Evolutionary conservation across 2,113 vertebrate species (phyloP).

Genomic region (Xyrauchen texanus): DNA sequence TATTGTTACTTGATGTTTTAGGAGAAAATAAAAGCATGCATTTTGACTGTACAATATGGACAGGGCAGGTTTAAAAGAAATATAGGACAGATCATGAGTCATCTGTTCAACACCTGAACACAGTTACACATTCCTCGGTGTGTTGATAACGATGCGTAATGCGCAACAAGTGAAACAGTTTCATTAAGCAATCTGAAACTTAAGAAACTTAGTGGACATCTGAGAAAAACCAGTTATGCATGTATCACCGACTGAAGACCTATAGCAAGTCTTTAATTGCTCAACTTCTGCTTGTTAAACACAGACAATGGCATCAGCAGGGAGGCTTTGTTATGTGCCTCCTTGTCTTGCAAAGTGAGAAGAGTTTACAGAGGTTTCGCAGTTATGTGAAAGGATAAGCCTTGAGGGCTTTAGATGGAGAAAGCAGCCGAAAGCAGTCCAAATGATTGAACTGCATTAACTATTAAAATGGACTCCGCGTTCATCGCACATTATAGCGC

Average conservation of each 20-base stretch:
- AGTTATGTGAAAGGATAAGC: not conserved
- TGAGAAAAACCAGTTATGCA: not conserved
- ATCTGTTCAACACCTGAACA: not conserved
- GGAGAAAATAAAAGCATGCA: too few species aligned
- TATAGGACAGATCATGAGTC: too few species aligned
- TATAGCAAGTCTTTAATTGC: constrained; percentile 22
- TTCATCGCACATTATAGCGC: not conserved
- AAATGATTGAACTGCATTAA: not conserved
- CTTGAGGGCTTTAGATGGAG: not conserved
- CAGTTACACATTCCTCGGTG: not conserved
- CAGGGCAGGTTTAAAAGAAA: not conserved
- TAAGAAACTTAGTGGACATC: not conserved
- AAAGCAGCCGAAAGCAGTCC: not conserved
- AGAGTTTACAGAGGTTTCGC: not conserved
- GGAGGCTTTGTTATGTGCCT: constrained; percentile 65
- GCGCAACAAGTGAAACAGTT: not conserved
- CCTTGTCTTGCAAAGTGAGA: constrained; percentile 59
- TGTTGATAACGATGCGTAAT: not conserved
- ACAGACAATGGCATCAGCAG: constrained; percentile 63
- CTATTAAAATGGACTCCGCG: not conserved
- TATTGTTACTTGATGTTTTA: too few species aligned
- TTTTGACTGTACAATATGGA: not conserved
- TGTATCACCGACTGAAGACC: not conserved
- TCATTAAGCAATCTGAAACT: not conserved
- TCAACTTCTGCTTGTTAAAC: constrained; percentile 58